A percentile compares a stretch with the other conserved stretches of the same genome.
phyloP scores from a whole-genome alignment of 2,888 invertebrate genomes.

The Stenichneumon culpator region DNA sequence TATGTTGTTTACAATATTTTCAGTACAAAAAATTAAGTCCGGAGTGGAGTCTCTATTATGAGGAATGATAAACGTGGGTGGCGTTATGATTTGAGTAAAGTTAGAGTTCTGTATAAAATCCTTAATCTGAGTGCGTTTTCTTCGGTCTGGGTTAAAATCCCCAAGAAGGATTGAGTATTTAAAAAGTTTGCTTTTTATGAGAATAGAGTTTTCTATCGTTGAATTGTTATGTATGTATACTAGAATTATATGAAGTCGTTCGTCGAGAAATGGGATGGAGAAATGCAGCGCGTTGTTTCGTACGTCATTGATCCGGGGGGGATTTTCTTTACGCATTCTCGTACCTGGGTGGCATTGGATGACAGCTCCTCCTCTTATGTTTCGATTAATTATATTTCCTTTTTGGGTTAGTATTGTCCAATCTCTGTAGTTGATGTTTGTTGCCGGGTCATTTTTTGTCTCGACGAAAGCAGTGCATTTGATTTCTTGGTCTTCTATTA shows the following conservation, averaged over 20 bases:
- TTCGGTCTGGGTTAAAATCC: constrained; percentile 5
- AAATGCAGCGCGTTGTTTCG: constrained; percentile 27
- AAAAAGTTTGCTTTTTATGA: constrained; percentile 21
- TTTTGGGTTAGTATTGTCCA: constrained; percentile 8
- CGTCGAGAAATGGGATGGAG: constrained; percentile 18
- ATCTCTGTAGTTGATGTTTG: constrained; percentile 33
- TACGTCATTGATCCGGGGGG: constrained; percentile 16
- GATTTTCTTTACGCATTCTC: constrained; percentile 13
- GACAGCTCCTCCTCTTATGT: not conserved
- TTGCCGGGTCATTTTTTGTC: constrained; percentile 4
- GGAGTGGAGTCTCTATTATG: constrained; percentile 30
- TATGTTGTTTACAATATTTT: constrained; percentile 19
- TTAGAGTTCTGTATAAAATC: constrained; percentile 11
- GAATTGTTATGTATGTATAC: constrained; percentile 14
- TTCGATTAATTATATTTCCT: not conserved
- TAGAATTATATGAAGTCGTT: constrained; percentile 27
- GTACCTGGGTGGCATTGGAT: constrained; percentile 7
- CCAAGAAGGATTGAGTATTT: constrained; percentile 29
- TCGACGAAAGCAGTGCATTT: constrained; percentile 39
- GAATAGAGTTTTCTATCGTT: constrained; percentile 13
- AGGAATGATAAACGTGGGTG: constrained; percentile 25
- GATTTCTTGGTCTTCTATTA: constrained; percentile 22
- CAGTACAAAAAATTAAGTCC: constrained; percentile 17
- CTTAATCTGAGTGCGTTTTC: constrained; percentile 1
- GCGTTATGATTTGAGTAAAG: constrained; percentile 13